phyloP scores from a whole-genome alignment of 2,888 invertebrate species.

The Metellina segmentata region DNA sequence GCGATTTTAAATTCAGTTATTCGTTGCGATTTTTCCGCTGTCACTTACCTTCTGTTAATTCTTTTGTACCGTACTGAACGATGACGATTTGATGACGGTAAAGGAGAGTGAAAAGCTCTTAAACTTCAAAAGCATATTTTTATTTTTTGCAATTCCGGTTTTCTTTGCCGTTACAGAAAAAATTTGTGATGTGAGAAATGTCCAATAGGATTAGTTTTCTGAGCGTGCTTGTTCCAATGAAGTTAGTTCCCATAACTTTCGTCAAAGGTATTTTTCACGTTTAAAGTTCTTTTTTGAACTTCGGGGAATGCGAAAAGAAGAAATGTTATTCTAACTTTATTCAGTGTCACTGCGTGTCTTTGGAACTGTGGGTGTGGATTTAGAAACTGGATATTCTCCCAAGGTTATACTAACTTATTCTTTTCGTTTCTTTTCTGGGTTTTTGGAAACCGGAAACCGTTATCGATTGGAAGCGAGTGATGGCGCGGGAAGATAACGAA shows the following conservation, averaged over 20 bases:
- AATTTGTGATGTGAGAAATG: not conserved
- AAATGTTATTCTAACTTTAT: not conserved
- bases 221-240: not conserved
- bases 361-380: not conserved
- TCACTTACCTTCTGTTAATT: not conserved
- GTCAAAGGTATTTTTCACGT: not conserved
- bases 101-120: not conserved
- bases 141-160: not conserved
- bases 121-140: not conserved
- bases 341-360: not conserved
- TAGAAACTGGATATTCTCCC: not conserved
- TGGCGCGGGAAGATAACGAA: constrained; percentile 56
- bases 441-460: constrained; percentile 54
- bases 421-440: not conserved
- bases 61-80: not conserved
- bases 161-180: not conserved
- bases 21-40: not conserved
- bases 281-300: not conserved
- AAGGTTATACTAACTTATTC: not conserved
- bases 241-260: not conserved
- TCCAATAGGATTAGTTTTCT: not conserved
- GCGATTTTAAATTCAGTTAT: not conserved
- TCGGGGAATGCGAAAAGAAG: not conserved
- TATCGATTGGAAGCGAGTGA: constrained; percentile 49
- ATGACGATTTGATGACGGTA: not conserved